Evolutionary conservation across 2,797 vertebrate genomes (phyloP), one percentile per base, ranked within the genome.

Genomic region (Margarornis squamiger): DNA sequence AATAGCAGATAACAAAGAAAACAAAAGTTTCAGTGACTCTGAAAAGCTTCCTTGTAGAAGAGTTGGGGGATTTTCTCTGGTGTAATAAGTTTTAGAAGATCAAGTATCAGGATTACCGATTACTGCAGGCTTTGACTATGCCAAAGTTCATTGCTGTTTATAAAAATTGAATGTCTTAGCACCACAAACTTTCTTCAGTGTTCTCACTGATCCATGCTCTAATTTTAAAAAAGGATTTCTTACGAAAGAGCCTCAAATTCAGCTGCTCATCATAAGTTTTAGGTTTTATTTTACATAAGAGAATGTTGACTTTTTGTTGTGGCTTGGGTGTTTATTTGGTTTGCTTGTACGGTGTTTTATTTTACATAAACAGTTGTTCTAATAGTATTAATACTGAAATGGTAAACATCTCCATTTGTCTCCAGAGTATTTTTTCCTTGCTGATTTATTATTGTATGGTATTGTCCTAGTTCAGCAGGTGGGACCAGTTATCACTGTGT

Each of bases 341-440:
- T 68, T 70, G 51, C n/a, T 57, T 55, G 24, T 57, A 66, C 12
- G 76, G 13, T 36, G 38, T 74, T 88, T 23, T 82, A 32, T 91
- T 94, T 95, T 96, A 88, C 26, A 63, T 90, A 92, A 96, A 74
- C 71, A 82, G n/a, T 94, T 95, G 14, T 85, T 95, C 20, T 75
- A 23, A 48, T 46, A 63, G 36, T 89, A 36, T 92, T 96, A 23
- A 85, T 86, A 71, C 12, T 20, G 14, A 93, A 91, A 86, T 63
- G 12, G 51, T 72, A 94, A 93, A 63, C 67, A 72, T 91, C 36
- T 88, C 49, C 12, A 49, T 95, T 93, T 84, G 62, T 93, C 39
- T 92, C 34, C 55, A 62, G 30, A 85, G 24, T 55, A 71, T 86
- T 94, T 95, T 96, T 95, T 76, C 55, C 29, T 92, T 95, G 38